These are phyloP conservation scores for Cephalopachus bancanus DNA, from an alignment of 2,797 vertebrate genomes.

Conservation along the genomic window DNA sequence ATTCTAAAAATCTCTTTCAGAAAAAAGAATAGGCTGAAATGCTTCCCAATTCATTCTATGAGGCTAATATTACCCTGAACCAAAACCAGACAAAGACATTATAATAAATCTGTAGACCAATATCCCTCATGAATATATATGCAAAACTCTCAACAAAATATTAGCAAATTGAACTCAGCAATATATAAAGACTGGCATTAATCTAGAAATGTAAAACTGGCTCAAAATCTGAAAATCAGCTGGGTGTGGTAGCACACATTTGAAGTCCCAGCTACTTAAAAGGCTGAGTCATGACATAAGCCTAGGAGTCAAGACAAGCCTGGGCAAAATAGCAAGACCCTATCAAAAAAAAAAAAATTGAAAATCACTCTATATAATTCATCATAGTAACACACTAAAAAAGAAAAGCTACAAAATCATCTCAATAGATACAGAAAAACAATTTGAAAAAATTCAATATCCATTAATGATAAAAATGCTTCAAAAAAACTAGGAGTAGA, in stretches of 20 bases:
- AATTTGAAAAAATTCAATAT: background rate
- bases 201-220: background rate
- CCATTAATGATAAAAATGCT: background rate
- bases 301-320: background rate
- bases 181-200: background rate
- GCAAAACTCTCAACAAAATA: background rate
- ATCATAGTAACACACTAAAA: background rate
- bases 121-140: background rate
- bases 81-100: background rate
- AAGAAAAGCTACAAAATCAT: background rate
- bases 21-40: background rate
- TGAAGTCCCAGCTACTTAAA: background rate
- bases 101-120: background rate
- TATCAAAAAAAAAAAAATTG: background rate
- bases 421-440: background rate
- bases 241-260: background rate
- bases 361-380: background rate
- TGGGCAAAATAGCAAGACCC: background rate
- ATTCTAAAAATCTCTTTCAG: background rate
- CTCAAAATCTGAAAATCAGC: background rate
- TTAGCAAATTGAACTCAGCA: background rate
- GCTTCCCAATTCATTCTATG: background rate
- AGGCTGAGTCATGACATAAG: background rate
- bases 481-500: background rate
- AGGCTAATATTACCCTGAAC: background rate